Base-by-base conservation (phyloP, 2,888 invertebrate species). In the Leucophenga maculata region DNA sequence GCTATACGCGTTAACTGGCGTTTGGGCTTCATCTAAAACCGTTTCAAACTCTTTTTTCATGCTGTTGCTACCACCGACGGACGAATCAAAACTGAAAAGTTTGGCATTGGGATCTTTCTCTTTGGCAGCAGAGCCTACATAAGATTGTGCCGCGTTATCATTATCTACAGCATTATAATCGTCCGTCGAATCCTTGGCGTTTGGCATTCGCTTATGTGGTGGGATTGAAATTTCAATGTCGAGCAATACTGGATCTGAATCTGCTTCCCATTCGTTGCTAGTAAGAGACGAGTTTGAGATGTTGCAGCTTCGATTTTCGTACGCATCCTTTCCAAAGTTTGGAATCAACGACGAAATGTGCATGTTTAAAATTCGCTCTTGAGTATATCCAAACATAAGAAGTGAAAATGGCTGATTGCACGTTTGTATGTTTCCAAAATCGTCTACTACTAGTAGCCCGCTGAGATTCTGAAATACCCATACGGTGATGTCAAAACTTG, bases 331-430 rank as follows among this genome's bases (percentile, higher is more conserved):
- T 73, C 92, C 91, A 87, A 93, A 93, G 85, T 91, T 90, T 22
- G 91, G 92, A 68, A 93, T 91, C 75, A 93, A 88, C 66, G 90
- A 89, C 39, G 90, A 90, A 20, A 91, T 90, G 67, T 90, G 89
- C 71, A 90, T 89, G 11, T 92, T 92, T 32, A 92, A 86, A 11
- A 93, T 90, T 70, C 92, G 91, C 0, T 89, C 86, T 80, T 91
- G 90, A 0, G 90, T 86, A 78, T 92, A 92, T 44, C 93, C 93
- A 57, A 76, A 76, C 68, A 93, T 90, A 73, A 93, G 86, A 87
- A 91, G 90, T 0, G 92, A 91, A 80, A 93, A 93, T 86, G 92
- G 92, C 76, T 92, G 91, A 86, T 93, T 93, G 77, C 92, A 92
- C 0, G 91, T 91, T 3, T 92, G 91, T 74, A 93, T 91, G 1